These are phyloP conservation scores for Drepana falcataria DNA, from an alignment of 2,888 invertebrate genomes.

Conservation along the genomic window DNA sequence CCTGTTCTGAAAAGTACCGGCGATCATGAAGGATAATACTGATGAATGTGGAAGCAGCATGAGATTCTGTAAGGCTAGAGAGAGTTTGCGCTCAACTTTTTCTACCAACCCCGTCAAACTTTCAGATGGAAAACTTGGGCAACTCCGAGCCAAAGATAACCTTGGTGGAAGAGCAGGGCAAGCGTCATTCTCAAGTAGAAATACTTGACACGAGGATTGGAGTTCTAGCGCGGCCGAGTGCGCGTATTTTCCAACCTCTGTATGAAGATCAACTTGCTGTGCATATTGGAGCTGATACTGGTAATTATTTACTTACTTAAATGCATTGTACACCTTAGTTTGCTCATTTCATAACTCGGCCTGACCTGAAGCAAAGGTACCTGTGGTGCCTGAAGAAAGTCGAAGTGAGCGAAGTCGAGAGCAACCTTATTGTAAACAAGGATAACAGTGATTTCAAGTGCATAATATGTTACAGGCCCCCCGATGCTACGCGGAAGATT, in stretches of 20 bases:
- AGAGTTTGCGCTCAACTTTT: too few species aligned
- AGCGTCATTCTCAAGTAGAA: slow-evolving; percentile 85
- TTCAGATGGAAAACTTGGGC: slow-evolving; percentile 81
- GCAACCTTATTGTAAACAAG: too few species aligned
- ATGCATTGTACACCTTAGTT: background rate
- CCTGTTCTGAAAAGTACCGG: too few species aligned
- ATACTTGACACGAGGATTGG: slow-evolving; percentile 85
- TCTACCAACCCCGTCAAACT: slow-evolving; percentile 11
- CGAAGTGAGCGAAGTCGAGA: too few species aligned
- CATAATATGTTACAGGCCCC: slow-evolving; percentile 40
- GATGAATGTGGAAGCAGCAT: too few species aligned
- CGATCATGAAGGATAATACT: too few species aligned
- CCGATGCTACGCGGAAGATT: slow-evolving; percentile 83
- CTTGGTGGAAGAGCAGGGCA: slow-evolving; percentile 84
- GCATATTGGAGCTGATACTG: slow-evolving; percentile 79
- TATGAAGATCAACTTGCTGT: slow-evolving; percentile 90
- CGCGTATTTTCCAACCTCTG: slow-evolving; percentile 89
- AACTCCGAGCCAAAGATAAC: slow-evolving; percentile 82
- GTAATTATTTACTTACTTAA: slow-evolving; percentile 25
- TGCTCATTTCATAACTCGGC: too few species aligned
- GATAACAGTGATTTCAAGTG: background rate
- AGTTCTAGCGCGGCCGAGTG: slow-evolving; percentile 86
- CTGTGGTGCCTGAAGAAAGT: too few species aligned
- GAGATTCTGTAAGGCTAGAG: too few species aligned
- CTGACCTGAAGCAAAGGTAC: too few species aligned